These are phyloP conservation scores for Darevskia nairensis DNA, from an alignment of 2,797 vertebrate genomes.

Conservation along the genomic window DNA sequence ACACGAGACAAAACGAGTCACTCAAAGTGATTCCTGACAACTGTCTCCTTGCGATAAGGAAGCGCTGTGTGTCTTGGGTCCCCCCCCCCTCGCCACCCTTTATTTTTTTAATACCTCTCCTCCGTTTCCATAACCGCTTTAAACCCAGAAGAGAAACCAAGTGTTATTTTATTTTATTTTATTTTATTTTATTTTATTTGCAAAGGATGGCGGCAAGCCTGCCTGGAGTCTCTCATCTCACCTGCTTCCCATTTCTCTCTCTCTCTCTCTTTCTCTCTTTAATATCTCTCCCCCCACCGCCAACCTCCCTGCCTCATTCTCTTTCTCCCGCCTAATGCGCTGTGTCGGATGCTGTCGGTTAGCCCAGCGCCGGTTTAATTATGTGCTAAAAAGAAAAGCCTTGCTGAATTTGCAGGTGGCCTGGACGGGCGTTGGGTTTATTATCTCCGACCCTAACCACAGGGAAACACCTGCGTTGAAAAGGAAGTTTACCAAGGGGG, in stretches of 20 bases:
- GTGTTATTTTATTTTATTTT: background rate
- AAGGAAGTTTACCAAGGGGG: background rate
- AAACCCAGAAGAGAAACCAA: constrained; percentile 63
- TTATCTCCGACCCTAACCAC: constrained; percentile 39
- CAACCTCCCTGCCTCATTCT: background rate
- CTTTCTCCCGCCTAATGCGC: constrained; percentile 20
- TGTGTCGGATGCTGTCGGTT: background rate
- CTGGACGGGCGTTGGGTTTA: background rate
- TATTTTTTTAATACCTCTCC: constrained; percentile 77
- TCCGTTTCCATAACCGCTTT: constrained; percentile 74
- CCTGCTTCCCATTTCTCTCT: constrained; percentile 31
- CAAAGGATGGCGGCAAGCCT: constrained; percentile 42
- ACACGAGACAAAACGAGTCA: constrained; percentile 89
- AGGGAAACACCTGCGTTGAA: constrained; percentile 48
- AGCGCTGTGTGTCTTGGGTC: constrained; percentile 76
- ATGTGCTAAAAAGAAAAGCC: constrained; percentile 24
- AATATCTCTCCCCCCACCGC: background rate
- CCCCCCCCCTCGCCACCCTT: background rate
- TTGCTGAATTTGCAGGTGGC: constrained; percentile 12
- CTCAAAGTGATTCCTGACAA: constrained; percentile 97
- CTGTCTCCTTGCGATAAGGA: constrained; percentile 99
- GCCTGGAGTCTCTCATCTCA: constrained; percentile 54
- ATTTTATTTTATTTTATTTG: constrained; percentile 35
- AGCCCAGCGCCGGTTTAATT: background rate
- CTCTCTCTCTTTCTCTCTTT: background rate